Conservation (phyloP, 2,888 invertebrate species). For the Papilio protenor region DNA sequence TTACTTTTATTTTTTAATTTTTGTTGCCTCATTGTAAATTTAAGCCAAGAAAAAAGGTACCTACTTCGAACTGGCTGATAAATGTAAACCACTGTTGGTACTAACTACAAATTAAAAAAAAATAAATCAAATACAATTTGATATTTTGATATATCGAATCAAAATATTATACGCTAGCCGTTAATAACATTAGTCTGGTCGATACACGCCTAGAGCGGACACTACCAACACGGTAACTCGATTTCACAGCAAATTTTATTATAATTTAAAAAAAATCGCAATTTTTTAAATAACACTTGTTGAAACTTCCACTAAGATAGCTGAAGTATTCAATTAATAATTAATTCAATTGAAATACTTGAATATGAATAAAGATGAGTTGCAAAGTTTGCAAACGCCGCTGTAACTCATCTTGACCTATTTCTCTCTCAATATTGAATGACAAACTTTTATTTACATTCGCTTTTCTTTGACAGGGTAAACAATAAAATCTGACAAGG, state of each 20-base stretch:
- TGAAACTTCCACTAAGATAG: background rate
- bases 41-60: too few species aligned
- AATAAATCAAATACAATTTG: too few species aligned
- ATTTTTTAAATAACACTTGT: background rate
- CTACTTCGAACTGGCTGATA: too few species aligned
- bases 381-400: constrained; percentile 7
- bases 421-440: constrained; percentile 4
- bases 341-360: constrained; percentile 18
- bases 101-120: too few species aligned
- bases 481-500: background rate
- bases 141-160: too few species aligned
- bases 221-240: background rate
- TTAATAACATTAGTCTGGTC: constrained; percentile 13
- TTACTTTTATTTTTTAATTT: too few species aligned
- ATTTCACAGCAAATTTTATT: background rate
- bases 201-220: constrained; percentile 3
- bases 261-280: background rate
- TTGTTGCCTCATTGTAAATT: too few species aligned
- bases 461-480: background rate
- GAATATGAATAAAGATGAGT: constrained; percentile 16
- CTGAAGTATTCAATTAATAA: constrained; percentile 14
- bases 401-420: constrained; percentile 22
- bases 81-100: too few species aligned
- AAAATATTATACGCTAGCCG: background rate
- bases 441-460: constrained; percentile 20